Percentiles rank a stretch among this genome's conserved stretches.
Evolutionary conservation across 2,888 invertebrate genomes (phyloP).

Genomic region (Digitonthophagus gazella): DNA sequence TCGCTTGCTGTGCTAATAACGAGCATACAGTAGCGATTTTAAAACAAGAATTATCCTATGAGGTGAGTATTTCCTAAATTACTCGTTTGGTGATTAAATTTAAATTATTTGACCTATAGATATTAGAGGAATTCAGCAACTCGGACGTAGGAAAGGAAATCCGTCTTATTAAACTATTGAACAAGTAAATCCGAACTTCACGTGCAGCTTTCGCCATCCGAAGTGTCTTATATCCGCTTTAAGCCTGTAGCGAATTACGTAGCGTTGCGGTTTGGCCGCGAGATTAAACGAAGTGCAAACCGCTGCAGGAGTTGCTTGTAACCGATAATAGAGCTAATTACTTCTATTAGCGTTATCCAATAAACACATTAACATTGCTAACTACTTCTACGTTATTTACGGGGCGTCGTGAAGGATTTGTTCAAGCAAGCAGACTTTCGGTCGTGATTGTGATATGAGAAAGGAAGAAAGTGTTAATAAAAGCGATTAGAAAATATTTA

Average conservation of each 20-base stretch:
- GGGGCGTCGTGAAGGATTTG: neutral
- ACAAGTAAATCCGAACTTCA: conserved; percentile 18
- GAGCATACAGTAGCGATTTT: conserved; percentile 71
- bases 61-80: conserved; percentile 51
- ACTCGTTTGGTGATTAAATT: neutral
- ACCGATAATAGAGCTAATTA: neutral
- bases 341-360: neutral
- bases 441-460: neutral
- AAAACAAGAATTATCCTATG: conserved; percentile 66
- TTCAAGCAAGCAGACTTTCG: neutral
- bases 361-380: neutral
- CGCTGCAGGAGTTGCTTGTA: neutral
- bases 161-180: conserved; percentile 55
- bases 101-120: conserved; percentile 45
- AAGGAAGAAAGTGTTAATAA: neutral
- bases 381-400: neutral
- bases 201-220: neutral
- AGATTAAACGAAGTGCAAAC: neutral
- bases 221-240: neutral
- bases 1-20: conserved; percentile 68
- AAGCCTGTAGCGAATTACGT: neutral
- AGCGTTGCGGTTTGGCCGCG: neutral
- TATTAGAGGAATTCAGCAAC: conserved; percentile 58
- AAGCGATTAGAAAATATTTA: neutral
- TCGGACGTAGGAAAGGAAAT: conserved; percentile 56